Percentiles rank a stretch among this genome's conserved stretches.
phyloP scores from a whole-genome alignment of 2,113 vertebrate genomes.

The Oceanodroma tethys region DNA sequence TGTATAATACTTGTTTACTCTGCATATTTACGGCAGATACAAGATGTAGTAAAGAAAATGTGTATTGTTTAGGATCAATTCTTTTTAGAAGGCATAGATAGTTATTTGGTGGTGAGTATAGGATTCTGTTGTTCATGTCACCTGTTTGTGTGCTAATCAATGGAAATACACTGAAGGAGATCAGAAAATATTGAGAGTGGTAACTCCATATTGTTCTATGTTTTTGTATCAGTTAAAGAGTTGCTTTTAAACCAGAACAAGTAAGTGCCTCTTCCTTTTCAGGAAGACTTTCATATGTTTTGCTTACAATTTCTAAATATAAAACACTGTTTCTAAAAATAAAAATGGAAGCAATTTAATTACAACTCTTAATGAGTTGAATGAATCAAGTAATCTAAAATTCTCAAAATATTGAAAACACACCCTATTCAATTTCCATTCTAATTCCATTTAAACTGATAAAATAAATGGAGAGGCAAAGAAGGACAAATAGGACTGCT shows the following conservation, averaged over 20 bases:
- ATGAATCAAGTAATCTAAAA: not conserved
- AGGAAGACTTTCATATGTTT: not conserved
- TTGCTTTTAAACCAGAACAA: not conserved
- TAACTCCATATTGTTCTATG: not conserved
- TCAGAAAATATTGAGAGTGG: not conserved
- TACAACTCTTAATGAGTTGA: not conserved
- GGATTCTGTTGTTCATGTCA: not conserved
- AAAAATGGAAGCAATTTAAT: not conserved
- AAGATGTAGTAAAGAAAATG: not conserved
- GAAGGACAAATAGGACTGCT: not conserved
- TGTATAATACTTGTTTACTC: not conserved
- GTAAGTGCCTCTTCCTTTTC: not conserved
- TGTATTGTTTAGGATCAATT: not conserved
- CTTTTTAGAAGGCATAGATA: not conserved
- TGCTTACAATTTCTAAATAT: not conserved
- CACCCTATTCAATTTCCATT: not conserved
- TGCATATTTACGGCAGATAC: not conserved
- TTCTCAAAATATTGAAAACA: not conserved
- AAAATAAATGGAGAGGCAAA: not conserved
- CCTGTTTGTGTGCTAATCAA: not conserved
- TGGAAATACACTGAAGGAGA: not conserved
- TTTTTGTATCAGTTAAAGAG: not conserved
- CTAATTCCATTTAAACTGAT: not conserved
- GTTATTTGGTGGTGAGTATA: not conserved
- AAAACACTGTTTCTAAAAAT: not conserved